Percentiles rank a stretch among this genome's conserved stretches.
phyloP scores from a whole-genome alignment of 2,797 vertebrate species.

The Rachycentron canadum region DNA sequence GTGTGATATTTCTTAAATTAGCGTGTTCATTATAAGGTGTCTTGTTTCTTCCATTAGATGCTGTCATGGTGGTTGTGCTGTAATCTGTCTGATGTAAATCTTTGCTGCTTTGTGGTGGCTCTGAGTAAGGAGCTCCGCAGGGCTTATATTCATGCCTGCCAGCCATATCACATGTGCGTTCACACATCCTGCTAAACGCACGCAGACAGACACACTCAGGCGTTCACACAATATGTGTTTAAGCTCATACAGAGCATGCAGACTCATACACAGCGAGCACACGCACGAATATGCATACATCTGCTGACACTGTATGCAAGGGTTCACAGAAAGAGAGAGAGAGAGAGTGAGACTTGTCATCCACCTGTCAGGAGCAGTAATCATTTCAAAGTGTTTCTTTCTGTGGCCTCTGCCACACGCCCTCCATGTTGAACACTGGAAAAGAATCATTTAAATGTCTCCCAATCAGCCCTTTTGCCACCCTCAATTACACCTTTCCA shows the following conservation, averaged over 20 bases:
- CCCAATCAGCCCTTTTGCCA: constrained; percentile 96
- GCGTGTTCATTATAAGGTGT: constrained; percentile 82
- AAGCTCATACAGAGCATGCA: neutral
- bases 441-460: constrained; percentile 98
- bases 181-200: constrained; percentile 31
- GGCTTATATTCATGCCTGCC: constrained; percentile 65
- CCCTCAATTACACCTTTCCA: constrained; percentile 99
- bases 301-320: constrained; percentile 37
- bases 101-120: constrained; percentile 70
- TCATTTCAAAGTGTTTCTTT: constrained; percentile 92
- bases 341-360: constrained; percentile 70
- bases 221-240: neutral
- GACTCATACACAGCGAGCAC: neutral
- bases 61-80: constrained; percentile 73
- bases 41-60: constrained; percentile 79
- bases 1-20: constrained; percentile 80
- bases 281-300: constrained; percentile 3
- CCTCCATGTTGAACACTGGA: constrained; percentile 93
- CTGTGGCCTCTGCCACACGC: constrained; percentile 89
- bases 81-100: constrained; percentile 79
- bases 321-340: constrained; percentile 43
- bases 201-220: constrained; percentile 31
- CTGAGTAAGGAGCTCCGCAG: constrained; percentile 68
- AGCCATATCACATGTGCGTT: constrained; percentile 34
- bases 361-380: constrained; percentile 90